phyloP scores from a whole-genome alignment of 2,797 vertebrate species.

The Manis javanica region DNA sequence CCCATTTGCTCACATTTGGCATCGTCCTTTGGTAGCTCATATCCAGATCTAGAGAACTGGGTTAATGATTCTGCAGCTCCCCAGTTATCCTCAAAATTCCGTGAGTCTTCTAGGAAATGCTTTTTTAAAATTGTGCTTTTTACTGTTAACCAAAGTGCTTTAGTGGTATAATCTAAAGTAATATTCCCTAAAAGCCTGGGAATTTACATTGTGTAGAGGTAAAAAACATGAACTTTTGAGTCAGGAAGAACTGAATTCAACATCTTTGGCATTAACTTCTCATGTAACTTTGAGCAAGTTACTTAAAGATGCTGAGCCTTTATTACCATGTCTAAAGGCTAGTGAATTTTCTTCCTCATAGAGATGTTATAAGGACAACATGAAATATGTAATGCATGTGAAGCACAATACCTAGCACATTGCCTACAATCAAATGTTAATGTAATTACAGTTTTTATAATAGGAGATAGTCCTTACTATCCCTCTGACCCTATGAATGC shows the following conservation, averaged over 20 bases:
- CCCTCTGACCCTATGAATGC: background rate
- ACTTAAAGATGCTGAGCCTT: background rate
- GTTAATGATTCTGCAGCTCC: background rate
- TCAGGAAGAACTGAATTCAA: background rate
- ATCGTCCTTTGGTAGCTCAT: background rate
- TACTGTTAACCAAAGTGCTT: background rate
- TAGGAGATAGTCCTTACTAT: background rate
- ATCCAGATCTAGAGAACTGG: background rate
- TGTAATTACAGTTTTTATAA: background rate
- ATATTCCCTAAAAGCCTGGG: background rate
- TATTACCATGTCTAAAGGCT: background rate
- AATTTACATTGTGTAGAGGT: background rate
- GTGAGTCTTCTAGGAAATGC: background rate
- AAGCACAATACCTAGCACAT: background rate
- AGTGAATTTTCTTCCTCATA: background rate
- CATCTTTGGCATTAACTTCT: background rate
- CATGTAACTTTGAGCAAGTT: background rate
- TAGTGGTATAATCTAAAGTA: background rate
- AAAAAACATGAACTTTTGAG: background rate
- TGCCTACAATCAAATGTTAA: background rate
- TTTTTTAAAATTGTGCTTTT: constrained; percentile 1
- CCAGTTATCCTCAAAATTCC: background rate
- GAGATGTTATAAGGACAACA: background rate
- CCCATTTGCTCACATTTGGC: background rate
- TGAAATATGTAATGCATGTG: background rate